Conservation (phyloP, 2,113 vertebrate species). For the Gopherus evgoodei region DNA sequence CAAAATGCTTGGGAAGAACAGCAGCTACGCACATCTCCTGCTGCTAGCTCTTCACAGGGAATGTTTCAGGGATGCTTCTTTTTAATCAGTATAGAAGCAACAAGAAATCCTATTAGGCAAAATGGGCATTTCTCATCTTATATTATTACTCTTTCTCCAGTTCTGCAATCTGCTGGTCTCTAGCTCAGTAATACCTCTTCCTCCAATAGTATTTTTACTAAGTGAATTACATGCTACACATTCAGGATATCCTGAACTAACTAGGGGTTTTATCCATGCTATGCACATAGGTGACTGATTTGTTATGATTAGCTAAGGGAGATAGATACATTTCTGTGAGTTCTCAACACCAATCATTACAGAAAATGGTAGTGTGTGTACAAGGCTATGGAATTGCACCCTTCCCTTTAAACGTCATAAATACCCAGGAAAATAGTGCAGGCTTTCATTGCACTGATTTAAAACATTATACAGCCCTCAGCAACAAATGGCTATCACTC, state of each 20-base stretch:
- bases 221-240: constrained; percentile 8
- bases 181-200: constrained; percentile 3
- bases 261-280: constrained; percentile 19
- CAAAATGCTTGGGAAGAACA: not conserved
- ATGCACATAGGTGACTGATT: constrained; percentile 23
- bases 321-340: not conserved
- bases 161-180: not conserved
- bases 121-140: not conserved
- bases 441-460: not conserved
- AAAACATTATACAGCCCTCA: not conserved
- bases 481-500: not conserved
- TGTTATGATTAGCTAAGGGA: constrained; percentile 31
- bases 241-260: constrained; percentile 37
- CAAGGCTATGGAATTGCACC: not conserved
- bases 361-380: not conserved
- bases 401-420: not conserved
- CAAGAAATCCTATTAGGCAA: constrained; percentile 9
- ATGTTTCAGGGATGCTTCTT: not conserved
- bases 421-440: not conserved
- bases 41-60: not conserved
- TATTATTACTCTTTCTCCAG: not conserved
- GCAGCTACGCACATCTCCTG: not conserved
- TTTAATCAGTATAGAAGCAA: not conserved
- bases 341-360: not conserved
- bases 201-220: constrained; percentile 30